Evolutionary conservation across 2,797 vertebrate genomes (phyloP).

Genomic region (Molossus molossus): DNA sequence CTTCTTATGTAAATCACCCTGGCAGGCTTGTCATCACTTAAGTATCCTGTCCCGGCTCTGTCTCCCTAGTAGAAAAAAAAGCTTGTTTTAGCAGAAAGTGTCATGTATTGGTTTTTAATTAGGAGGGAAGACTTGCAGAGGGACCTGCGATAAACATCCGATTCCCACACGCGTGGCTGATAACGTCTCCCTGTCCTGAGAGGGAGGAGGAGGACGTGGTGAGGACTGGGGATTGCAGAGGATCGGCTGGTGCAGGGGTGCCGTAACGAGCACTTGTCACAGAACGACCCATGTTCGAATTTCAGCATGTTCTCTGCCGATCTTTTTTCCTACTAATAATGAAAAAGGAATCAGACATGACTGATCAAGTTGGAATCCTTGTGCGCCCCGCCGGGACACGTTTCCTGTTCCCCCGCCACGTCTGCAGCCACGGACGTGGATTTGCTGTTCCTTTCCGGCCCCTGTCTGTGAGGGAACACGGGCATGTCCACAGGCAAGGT

Average conservation of each 20-base stretch:
- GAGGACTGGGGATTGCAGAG: neutral
- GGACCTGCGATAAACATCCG: neutral
- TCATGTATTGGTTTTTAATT: neutral
- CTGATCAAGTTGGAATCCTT: neutral
- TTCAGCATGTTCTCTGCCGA: neutral
- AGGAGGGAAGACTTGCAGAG: neutral
- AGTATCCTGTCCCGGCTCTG: neutral
- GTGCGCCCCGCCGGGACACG: fast-evolving
- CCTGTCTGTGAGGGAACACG: neutral
- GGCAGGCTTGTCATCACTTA: fast-evolving
- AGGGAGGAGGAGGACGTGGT: neutral
- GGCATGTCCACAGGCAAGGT: fast-evolving
- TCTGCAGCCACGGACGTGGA: fast-evolving
- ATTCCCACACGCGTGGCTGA: fast-evolving
- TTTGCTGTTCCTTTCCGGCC: no score
- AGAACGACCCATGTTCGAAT: no score
- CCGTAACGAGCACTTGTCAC: fast-evolving
- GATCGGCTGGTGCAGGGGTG: no score
- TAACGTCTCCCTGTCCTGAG: neutral
- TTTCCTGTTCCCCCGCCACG: no score
- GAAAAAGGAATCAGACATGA: neutral
- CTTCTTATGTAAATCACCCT: neutral
- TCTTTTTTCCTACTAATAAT: neutral
- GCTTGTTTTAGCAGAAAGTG: neutral
- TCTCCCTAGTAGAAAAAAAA: neutral